Percentiles rank a stretch among this genome's conserved stretches.
Conservation (phyloP, 2,797 vertebrate species). For the Falco concolor region DNA sequence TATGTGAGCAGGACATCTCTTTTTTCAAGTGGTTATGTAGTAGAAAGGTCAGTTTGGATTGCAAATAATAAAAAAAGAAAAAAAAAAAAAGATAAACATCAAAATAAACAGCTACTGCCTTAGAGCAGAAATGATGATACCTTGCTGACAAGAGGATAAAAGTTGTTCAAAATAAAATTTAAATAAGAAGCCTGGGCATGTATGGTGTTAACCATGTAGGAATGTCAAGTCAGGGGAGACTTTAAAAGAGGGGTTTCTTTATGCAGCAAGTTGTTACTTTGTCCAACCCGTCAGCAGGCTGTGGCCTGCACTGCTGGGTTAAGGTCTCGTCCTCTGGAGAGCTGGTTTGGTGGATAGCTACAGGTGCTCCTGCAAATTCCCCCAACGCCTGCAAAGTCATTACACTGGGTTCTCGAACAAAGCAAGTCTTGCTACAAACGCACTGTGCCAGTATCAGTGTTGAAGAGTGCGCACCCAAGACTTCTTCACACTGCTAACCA, state of each 20-base stretch:
- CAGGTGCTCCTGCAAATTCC: neutral
- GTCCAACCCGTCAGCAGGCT: neutral
- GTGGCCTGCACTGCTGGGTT: neutral
- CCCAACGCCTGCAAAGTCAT: neutral
- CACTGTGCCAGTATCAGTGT: fast-evolving
- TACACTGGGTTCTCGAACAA: neutral
- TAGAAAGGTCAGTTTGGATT: constrained; percentile 34
- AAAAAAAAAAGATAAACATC: neutral
- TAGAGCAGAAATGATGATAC: neutral
- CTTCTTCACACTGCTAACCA: neutral
- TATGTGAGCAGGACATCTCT: constrained; percentile 32
- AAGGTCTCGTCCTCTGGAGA: neutral
- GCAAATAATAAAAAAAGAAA: neutral
- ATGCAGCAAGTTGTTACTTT: neutral
- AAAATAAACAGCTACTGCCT: neutral
- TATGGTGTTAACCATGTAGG: neutral
- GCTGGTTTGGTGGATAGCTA: neutral
- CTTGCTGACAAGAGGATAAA: neutral
- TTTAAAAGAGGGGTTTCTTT: neutral
- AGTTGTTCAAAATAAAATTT: neutral
- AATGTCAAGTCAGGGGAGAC: neutral
- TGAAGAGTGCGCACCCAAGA: neutral
- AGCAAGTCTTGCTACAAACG: neutral
- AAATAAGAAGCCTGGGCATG: neutral
- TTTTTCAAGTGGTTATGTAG: constrained; percentile 37